Evolutionary conservation across 2,113 vertebrate species (phyloP).

Genomic region (Potamarius usumacintae): DNA sequence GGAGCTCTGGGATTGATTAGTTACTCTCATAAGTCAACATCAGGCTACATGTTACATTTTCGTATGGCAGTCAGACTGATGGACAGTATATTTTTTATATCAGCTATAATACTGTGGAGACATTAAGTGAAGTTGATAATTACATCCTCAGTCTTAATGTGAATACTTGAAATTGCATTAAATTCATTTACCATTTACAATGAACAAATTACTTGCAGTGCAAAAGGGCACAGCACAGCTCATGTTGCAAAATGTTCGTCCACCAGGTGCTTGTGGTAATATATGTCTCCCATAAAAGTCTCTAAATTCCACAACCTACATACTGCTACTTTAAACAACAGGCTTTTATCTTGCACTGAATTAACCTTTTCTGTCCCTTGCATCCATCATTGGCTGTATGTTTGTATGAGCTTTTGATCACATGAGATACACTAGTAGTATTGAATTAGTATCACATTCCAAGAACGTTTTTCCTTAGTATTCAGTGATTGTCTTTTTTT

Average conservation of each 20-base stretch:
- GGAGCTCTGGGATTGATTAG: not conserved
- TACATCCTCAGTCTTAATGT: not conserved
- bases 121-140: not conserved
- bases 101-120: not conserved
- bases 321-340: not conserved
- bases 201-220: not conserved
- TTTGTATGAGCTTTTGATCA: conserved; percentile 23
- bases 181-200: not conserved
- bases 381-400: not conserved
- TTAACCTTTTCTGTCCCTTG: not conserved
- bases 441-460: not conserved
- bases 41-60: not conserved
- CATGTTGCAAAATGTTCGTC: not conserved
- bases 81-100: not conserved
- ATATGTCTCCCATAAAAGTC: not conserved
- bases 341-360: not conserved
- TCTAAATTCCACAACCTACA: not conserved
- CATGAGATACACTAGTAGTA: not conserved
- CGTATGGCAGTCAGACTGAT: not conserved
- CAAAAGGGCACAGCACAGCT: not conserved
- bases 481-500: not conserved
- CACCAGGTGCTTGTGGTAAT: not conserved
- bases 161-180: not conserved
- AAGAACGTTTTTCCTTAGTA: not conserved
- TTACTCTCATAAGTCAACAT: not conserved